phyloP scores from a whole-genome alignment of 2,113 vertebrate genomes.

The Orientallactaga bullata region DNA sequence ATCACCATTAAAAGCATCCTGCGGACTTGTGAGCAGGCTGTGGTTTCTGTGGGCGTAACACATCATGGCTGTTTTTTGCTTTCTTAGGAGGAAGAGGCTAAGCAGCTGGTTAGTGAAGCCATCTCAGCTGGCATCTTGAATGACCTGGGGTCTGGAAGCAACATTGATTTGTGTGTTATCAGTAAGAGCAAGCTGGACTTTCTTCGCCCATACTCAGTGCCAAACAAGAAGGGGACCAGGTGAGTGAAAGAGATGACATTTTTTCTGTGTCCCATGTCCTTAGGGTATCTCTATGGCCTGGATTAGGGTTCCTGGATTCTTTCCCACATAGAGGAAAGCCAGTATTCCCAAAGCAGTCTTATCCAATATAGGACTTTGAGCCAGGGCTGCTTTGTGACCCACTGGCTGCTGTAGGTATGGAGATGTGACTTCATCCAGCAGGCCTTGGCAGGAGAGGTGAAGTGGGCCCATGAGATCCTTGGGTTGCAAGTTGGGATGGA shows the following conservation, averaged over 20 bases:
- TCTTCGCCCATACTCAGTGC: conserved; percentile 92
- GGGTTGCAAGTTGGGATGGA: neutral
- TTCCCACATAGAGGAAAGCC: neutral
- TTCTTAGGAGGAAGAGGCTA: conserved; percentile 94
- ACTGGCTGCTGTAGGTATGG: neutral
- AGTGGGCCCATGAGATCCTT: neutral
- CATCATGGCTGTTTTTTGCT: neutral
- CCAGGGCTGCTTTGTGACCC: neutral
- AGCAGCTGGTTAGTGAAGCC: conserved; percentile 94
- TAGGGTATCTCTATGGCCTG: neutral
- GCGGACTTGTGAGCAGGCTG: neutral
- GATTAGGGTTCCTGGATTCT: neutral
- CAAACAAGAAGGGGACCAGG: conserved; percentile 97
- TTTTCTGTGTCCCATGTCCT: neutral
- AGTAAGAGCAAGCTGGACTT: conserved; percentile 96
- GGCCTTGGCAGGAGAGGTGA: neutral
- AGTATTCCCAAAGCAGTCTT: neutral
- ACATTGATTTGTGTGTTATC: conserved; percentile 97
- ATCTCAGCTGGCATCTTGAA: conserved; percentile 97
- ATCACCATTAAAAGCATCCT: neutral
- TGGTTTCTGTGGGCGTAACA: neutral
- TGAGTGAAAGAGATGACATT: conserved; percentile 70
- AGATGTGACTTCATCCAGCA: neutral
- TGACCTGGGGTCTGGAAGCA: conserved; percentile 97
- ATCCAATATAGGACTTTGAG: neutral